phyloP scores from a whole-genome alignment of 1,140 invertebrate species.

The Choristoneura fumiferana region DNA sequence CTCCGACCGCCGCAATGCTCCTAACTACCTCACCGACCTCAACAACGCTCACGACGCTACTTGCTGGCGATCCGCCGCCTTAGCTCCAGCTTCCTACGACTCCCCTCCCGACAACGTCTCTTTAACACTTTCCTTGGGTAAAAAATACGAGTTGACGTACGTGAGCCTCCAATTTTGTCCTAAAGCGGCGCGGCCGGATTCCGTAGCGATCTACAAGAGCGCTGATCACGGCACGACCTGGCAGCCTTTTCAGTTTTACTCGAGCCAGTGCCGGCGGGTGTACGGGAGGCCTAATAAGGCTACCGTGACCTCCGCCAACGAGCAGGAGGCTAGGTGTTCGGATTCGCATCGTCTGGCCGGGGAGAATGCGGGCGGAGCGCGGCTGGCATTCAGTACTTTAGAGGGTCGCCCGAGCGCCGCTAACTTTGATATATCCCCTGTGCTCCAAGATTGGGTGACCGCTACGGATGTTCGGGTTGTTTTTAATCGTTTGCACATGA shows the following conservation, averaged over 20 bases:
- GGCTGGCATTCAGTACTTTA: constrained; percentile 97
- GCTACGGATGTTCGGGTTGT: constrained; percentile 97
- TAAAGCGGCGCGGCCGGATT: constrained; percentile 92
- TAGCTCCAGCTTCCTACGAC: constrained; percentile 82
- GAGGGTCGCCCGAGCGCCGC: constrained; percentile 95
- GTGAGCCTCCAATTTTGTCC: constrained; percentile 98
- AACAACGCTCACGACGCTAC: constrained; percentile 98
- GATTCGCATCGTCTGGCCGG: constrained; percentile 90
- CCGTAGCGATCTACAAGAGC: constrained; percentile 97
- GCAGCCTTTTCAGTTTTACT: constrained; percentile 98
- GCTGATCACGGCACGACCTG: constrained; percentile 95
- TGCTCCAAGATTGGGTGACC: constrained; percentile 99
- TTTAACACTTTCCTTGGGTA: constrained; percentile 92
- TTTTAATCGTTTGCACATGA: constrained; percentile 92
- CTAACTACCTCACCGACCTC: constrained; percentile 93
- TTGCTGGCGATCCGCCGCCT: constrained; percentile 96
- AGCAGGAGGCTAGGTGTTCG: constrained; percentile 95
- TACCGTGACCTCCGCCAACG: constrained; percentile 92
- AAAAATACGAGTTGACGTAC: constrained; percentile 99
- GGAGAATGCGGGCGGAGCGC: constrained; percentile 81
- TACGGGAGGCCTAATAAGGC: constrained; percentile 90
- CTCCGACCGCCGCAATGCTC: constrained; percentile 86
- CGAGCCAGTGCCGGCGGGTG: constrained; percentile 91
- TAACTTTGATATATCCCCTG: constrained; percentile 96
- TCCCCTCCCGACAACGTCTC: constrained; percentile 93